Evolutionary conservation across 2,113 vertebrate species (phyloP).

Genomic region (Saccopteryx leptura): DNA sequence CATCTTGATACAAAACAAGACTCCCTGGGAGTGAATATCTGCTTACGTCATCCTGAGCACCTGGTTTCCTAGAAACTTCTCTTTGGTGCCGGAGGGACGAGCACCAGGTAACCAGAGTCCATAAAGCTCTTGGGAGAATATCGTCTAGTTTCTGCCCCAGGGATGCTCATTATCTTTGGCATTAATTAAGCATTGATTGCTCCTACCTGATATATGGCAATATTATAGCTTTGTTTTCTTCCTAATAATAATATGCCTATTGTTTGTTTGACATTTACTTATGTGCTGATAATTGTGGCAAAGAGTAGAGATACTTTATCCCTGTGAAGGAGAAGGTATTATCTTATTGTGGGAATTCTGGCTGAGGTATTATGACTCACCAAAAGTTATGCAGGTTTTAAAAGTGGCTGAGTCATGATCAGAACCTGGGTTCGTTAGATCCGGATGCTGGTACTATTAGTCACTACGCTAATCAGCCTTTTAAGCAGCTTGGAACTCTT

Average conservation of each 20-base stretch:
- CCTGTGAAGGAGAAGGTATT: not conserved
- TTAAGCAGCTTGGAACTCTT: not conserved
- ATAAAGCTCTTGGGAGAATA: slow-evolving; percentile 23
- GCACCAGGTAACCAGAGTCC: not conserved
- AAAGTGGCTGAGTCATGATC: not conserved
- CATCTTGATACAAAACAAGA: not conserved
- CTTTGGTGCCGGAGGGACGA: not conserved
- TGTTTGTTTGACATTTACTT: not conserved
- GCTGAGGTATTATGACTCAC: not conserved
- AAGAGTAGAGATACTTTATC: not conserved
- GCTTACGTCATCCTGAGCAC: not conserved
- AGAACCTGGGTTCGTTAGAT: not conserved
- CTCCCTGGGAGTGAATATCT: not conserved
- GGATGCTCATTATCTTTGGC: slow-evolving; percentile 62
- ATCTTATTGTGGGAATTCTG: slow-evolving; percentile 22
- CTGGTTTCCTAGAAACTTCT: slow-evolving; percentile 68
- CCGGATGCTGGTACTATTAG: not conserved
- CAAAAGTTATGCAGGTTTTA: not conserved
- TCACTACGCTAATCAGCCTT: not conserved
- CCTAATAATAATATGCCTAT: not conserved
- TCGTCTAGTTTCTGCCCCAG: not conserved
- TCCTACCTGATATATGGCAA: not conserved
- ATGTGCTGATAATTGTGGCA: not conserved
- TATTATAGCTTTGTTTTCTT: slow-evolving; percentile 25
- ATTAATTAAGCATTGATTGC: not conserved